phyloP scores from a whole-genome alignment of 2,797 vertebrate species.

The Diglossa cyanea region DNA sequence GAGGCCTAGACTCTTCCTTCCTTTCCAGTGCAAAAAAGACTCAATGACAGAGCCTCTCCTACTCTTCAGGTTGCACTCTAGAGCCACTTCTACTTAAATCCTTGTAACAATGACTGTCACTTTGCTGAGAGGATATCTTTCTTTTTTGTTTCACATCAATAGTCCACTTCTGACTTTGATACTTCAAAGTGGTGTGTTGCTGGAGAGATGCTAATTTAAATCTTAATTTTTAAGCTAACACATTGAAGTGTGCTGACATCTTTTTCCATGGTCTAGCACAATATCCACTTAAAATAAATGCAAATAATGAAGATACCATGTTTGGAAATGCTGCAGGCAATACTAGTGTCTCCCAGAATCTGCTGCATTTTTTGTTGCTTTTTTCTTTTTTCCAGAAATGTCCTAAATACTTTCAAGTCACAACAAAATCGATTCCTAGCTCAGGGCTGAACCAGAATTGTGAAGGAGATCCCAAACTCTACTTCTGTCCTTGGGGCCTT shows the following conservation, averaged over 20 bases:
- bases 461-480: background rate
- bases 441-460: background rate
- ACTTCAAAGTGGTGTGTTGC: background rate
- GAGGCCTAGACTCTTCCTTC: background rate
- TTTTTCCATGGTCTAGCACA: background rate
- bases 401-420: background rate
- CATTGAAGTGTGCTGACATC: background rate
- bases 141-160: background rate
- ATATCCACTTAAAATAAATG: background rate
- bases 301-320: background rate
- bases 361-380: background rate
- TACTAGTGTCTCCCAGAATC: background rate
- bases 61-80: background rate
- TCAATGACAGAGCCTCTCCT: background rate
- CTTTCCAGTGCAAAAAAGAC: background rate
- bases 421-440: background rate
- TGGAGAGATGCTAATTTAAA: background rate
- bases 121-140: background rate
- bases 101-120: background rate
- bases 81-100: background rate
- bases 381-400: background rate
- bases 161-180: background rate
- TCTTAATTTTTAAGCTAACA: background rate
- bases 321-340: background rate
- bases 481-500: background rate